These are phyloP conservation scores for Phanerotoma sp. DNA, from an alignment of 2,888 invertebrate genomes.

Conservation along the genomic window DNA sequence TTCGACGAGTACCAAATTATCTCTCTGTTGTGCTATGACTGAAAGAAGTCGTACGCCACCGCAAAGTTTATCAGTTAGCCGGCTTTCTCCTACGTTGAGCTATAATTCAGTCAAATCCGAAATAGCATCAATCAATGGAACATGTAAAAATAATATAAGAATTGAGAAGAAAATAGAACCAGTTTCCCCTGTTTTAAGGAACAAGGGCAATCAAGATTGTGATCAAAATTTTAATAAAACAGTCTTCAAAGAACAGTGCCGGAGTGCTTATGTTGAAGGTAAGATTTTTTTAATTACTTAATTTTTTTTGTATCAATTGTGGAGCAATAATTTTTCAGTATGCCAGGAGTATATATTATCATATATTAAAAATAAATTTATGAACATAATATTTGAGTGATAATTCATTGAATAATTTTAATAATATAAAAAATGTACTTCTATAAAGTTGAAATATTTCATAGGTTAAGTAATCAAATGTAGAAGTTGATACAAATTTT, in stretches of 20 bases:
- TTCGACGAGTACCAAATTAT: conserved; percentile 52
- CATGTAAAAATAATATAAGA: conserved; percentile 39
- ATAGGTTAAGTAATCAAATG: no score
- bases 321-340: not conserved
- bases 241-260: conserved; percentile 34
- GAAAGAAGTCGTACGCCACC: conserved; percentile 56
- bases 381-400: no score
- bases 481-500: no score
- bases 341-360: not conserved
- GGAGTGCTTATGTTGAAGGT: conserved; percentile 41
- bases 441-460: no score
- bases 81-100: conserved; percentile 47
- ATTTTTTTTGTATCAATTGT: not conserved
- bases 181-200: conserved; percentile 26
- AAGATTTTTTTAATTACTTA: conserved; percentile 20
- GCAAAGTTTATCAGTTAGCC: conserved; percentile 50
- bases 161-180: conserved; percentile 35
- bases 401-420: no score
- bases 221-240: not conserved
- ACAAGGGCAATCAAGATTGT: not conserved
- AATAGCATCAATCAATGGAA: conserved; percentile 41
- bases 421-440: no score
- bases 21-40: conserved; percentile 58
- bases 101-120: conserved; percentile 47
- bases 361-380: no score